Evolutionary conservation across 2,888 invertebrate species (phyloP).

Genomic region (Tuta absoluta): DNA sequence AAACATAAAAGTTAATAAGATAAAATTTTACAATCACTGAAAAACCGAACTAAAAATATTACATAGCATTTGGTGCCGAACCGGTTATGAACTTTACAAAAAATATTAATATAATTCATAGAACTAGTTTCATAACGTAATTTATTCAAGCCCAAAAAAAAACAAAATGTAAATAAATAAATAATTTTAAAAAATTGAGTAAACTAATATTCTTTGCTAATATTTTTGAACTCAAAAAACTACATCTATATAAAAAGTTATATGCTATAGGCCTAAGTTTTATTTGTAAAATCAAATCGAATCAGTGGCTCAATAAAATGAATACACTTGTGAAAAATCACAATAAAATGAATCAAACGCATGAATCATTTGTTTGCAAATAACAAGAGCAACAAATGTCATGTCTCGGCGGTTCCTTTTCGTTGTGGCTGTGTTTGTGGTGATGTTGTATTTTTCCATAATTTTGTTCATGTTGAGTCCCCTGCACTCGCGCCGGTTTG

Average conservation of each 20-base stretch:
- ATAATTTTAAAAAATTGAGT: not conserved
- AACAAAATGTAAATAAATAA: not conserved
- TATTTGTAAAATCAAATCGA: not conserved
- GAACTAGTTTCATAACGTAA: too few relatives aligned
- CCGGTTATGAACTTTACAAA: too few relatives aligned
- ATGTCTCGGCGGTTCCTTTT: slow-evolving; percentile 70
- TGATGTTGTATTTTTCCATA: slow-evolving; percentile 67
- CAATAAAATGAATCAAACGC: slow-evolving; percentile 37
- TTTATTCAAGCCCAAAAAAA: too few relatives aligned
- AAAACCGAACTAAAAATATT: too few relatives aligned
- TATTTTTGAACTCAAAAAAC: too few relatives aligned
- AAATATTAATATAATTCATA: too few relatives aligned
- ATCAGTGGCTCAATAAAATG: not conserved
- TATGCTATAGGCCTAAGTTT: not conserved
- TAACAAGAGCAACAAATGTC: slow-evolving; percentile 26
- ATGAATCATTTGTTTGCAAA: slow-evolving; percentile 30
- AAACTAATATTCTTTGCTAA: not conserved
- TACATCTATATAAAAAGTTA: not conserved
- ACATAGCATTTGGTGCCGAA: too few relatives aligned
- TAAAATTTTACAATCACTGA: too few relatives aligned
- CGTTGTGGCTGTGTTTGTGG: slow-evolving; percentile 59
- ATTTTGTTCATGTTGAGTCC: slow-evolving; percentile 70
- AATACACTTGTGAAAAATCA: not conserved
- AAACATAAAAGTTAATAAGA: too few relatives aligned
- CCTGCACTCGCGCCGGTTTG: slow-evolving; percentile 52